phyloP scores from a whole-genome alignment of 2,888 invertebrate species.

The Teleogryllus oceanicus region DNA sequence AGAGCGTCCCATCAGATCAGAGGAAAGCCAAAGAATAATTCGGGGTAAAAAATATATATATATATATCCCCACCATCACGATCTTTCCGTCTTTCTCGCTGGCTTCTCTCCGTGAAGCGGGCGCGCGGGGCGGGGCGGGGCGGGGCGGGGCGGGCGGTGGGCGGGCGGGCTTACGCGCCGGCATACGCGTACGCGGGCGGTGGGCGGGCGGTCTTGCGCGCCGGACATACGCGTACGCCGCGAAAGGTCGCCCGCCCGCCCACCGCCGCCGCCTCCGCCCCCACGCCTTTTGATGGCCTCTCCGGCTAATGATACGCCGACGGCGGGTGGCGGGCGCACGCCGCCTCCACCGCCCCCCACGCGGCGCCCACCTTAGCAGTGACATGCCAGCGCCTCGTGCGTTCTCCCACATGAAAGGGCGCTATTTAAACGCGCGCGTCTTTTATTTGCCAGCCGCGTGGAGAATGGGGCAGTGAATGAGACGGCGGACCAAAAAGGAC shows the following conservation, averaged over 20 bases:
- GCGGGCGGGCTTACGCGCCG: background rate
- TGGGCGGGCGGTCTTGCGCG: background rate
- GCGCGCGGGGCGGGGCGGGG: background rate
- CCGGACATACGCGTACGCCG: background rate
- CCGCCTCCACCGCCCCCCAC: too few relatives aligned
- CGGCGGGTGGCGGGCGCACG: background rate
- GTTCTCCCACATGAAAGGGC: background rate
- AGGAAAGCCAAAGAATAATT: conserved; percentile 31
- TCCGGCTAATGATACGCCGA: conserved; percentile 4
- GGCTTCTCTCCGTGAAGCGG: background rate
- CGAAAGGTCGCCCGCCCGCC: background rate
- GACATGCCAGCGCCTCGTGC: background rate
- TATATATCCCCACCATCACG: conserved; percentile 23
- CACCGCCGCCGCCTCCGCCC: background rate
- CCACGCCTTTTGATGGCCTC: conserved; percentile 10
- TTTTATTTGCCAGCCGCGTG: background rate
- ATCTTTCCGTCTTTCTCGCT: background rate
- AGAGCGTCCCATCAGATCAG: conserved; percentile 29
- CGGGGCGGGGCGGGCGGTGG: background rate
- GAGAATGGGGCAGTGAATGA: background rate
- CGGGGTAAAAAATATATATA: conserved; percentile 22
- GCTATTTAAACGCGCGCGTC: background rate
- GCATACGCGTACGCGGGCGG: background rate
- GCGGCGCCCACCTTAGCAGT: too few relatives aligned
- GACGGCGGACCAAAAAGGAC: background rate